phyloP scores from a whole-genome alignment of 2,888 invertebrate genomes.

The Cataglyphis livida region DNA sequence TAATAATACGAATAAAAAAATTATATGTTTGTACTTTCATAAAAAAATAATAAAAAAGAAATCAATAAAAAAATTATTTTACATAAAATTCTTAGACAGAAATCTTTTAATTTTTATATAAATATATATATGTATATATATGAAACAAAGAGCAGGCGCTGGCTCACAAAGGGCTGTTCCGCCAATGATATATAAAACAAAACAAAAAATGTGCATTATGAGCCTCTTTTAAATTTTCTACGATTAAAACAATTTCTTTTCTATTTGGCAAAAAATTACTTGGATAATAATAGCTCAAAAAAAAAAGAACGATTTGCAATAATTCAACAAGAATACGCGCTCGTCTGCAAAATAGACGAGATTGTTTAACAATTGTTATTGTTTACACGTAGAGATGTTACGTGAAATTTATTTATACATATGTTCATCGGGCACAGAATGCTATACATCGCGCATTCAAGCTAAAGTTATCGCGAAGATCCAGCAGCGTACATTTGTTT shows the following conservation, averaged over 20 bases:
- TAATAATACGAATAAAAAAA: neutral
- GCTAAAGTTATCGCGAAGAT: slow-evolving; percentile 64
- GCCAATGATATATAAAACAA: neutral
- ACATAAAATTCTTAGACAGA: neutral
- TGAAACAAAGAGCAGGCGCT: too few relatives aligned
- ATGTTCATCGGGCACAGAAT: neutral
- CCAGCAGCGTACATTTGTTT: slow-evolving; percentile 42
- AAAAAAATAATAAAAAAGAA: neutral
- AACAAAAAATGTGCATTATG: neutral
- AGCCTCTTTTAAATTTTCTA: neutral
- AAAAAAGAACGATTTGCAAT: neutral
- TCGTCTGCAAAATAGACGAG: neutral
- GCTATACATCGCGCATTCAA: slow-evolving; percentile 1
- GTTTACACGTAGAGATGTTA: slow-evolving; percentile 17
- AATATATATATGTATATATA: too few relatives aligned
- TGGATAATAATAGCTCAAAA: neutral
- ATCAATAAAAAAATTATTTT: neutral
- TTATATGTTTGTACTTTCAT: neutral
- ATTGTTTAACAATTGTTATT: slow-evolving; percentile 3
- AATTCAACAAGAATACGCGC: neutral
- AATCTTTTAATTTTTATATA: neutral
- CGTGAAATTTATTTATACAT: slow-evolving; percentile 17
- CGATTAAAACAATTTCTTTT: neutral
- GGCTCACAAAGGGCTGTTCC: too few relatives aligned
- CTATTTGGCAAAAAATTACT: neutral